These are phyloP conservation scores for Lamellibrachia columna DNA, from an alignment of 2,888 invertebrate species.

Conservation along the genomic window DNA sequence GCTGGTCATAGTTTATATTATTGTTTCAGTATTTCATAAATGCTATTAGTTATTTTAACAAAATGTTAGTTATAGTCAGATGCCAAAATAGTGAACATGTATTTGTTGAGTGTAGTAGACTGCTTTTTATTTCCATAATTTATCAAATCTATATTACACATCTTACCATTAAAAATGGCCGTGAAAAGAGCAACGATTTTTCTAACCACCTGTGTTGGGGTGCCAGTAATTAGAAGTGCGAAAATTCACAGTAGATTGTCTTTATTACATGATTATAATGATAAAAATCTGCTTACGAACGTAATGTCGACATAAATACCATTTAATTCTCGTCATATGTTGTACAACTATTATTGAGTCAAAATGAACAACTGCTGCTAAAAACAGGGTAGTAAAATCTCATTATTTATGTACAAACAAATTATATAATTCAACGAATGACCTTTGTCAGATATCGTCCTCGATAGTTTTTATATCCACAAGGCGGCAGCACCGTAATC, in stretches of 20 bases:
- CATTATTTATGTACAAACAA: not conserved
- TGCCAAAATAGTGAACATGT: no score
- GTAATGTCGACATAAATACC: not conserved
- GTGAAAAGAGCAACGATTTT: no score
- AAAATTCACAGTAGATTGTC: not conserved
- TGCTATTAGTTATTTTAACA: no score
- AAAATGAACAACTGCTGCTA: not conserved
- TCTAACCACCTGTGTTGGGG: no score
- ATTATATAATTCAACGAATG: not conserved
- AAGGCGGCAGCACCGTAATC: slow-evolving; percentile 3
- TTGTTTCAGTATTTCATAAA: no score
- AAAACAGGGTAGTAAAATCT: not conserved
- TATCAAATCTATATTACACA: no score
- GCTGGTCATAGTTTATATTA: no score
- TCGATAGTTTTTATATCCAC: not conserved
- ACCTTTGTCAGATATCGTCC: not conserved
- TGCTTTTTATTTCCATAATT: no score
- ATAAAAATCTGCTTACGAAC: not conserved
- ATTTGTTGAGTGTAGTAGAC: no score
- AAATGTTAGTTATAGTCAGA: no score
- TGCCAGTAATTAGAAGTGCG: no score
- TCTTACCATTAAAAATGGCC: no score
- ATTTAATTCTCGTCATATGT: not conserved
- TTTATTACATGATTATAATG: not conserved
- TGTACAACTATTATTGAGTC: not conserved